Base-by-base conservation (phyloP, 2,113 vertebrate species). In the Crotalus viridis region DNA sequence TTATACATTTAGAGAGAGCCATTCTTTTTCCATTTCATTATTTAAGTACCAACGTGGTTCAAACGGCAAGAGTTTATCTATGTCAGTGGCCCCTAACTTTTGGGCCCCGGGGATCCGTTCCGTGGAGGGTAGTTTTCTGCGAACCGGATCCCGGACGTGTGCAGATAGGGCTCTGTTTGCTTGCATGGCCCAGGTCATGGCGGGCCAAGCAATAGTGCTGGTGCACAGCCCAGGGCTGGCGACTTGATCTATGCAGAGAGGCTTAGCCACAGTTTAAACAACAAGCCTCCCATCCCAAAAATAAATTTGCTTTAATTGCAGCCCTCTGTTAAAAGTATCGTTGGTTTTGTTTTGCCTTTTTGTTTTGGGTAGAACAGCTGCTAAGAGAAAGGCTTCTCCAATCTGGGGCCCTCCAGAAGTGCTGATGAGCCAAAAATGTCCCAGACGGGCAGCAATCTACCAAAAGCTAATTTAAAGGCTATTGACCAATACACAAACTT, bases 241-340 rank as follows among this genome's bases (percentile, higher is more conserved):
- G 59, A 64, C 26, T 26, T 64, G 26, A 57, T 57, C 21, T 7
- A 57, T 57, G 24, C 46, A 85, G 94, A 89, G 91, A 5, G 89
- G 94, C 46, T 89, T 92, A 93, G 59, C 69, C 89, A 94, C 13
- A 0, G 15, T 51, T 93, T 46, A 95, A 93, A 93, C 89, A 85
- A 93, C 87, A 94, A 74, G 55, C 39, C 39, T 39, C 88, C 88
- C 93, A 95, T 52, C 81, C 61, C 88, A 90, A 95, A 59, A 89
- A 39, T 69, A 95, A 91, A 93, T 93, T 94, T 95, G 94, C 92
- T 93, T 94, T 91, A 94, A 97, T 94, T 92, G 92, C 46, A 39
- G 93, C 81, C 95, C 96, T 95, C 96, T 97, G 96, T 92, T 22
- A 94, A 74, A 64, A 39, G 15, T 48, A 91, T 0, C 54, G 9